Evolutionary conservation across 64 coral and sea anemone genomes (phyloP).

Genomic region (Trachythela sp.): DNA sequence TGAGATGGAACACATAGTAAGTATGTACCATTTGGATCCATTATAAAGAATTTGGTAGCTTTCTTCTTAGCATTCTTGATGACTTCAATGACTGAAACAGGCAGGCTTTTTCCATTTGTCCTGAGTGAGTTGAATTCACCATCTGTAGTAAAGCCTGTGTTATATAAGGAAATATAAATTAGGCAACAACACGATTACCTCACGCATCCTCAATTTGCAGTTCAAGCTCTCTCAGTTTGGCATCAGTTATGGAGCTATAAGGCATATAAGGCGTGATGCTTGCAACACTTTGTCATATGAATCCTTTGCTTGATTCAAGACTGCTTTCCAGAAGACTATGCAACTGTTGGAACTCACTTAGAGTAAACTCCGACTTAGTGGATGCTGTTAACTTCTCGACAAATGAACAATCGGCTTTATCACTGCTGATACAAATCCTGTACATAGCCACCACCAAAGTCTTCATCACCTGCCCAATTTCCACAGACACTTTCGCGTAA

Average conservation of each 20-base stretch:
- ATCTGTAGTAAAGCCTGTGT: no score
- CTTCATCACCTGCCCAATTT: neutral
- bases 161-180: no score
- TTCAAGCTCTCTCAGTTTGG: neutral
- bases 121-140: neutral
- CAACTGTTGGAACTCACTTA: constrained; percentile 13
- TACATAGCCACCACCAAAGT: neutral
- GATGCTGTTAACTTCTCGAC: no score
- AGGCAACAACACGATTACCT: no score
- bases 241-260: neutral
- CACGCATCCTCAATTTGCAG: neutral
- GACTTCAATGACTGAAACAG: no score
- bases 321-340: no score
- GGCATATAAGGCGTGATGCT: neutral
- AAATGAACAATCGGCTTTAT: constrained; percentile 25
- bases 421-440: constrained; percentile 42
- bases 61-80: no score
- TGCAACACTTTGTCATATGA: constrained; percentile 33
- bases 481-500: neutral
- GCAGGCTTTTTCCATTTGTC: no score
- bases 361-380: neutral
- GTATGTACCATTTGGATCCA: neutral
- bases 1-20: no score
- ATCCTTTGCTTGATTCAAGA: constrained; percentile 37
- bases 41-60: neutral